Percentiles rank a stretch among this genome's conserved stretches.
Conservation (phyloP, 37 sponge, comb jelly and placozoan genomes). For the Geodia barretti region DNA sequence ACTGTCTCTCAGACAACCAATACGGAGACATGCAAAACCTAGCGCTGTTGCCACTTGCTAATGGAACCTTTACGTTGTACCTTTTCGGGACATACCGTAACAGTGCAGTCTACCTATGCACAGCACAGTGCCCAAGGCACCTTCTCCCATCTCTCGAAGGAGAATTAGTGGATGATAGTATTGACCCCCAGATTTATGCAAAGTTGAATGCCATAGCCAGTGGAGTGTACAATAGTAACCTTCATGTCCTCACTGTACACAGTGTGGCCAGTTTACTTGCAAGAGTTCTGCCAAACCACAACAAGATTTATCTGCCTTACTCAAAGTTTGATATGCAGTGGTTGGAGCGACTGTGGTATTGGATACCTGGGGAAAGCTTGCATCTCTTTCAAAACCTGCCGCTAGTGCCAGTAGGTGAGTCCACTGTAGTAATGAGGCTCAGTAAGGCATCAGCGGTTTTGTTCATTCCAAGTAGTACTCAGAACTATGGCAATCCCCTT, state of each 20-base stretch:
- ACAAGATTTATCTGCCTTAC: background rate
- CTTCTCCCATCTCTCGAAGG: slow-evolving; percentile 51
- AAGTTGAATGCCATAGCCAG: slow-evolving; percentile 21
- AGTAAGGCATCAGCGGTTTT: background rate
- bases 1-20: slow-evolving; percentile 38
- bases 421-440: background rate
- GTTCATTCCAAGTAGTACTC: background rate
- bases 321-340: background rate
- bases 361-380: slow-evolving; percentile 12
- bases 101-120: slow-evolving; percentile 24
- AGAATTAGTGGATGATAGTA: slow-evolving; percentile 2
- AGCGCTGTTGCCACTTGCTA: slow-evolving; percentile 43
- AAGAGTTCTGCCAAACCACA: background rate
- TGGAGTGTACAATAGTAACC: slow-evolving; percentile 1
- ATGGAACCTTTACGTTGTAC: slow-evolving; percentile 34
- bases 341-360: slow-evolving; percentile 39
- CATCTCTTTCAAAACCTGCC: background rate
- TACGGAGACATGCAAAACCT: slow-evolving; percentile 27
- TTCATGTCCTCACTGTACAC: slow-evolving; percentile 2
- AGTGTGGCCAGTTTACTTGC: slow-evolving; percentile 7
- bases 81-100: slow-evolving; percentile 4
- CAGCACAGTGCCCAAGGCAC: slow-evolving; percentile 15
- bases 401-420: slow-evolving; percentile 12
- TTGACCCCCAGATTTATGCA: slow-evolving; percentile 1
- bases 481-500: background rate